Evolutionary conservation across 2,797 vertebrate genomes (phyloP).

Genomic region (Melanotaenia nigrans): DNA sequence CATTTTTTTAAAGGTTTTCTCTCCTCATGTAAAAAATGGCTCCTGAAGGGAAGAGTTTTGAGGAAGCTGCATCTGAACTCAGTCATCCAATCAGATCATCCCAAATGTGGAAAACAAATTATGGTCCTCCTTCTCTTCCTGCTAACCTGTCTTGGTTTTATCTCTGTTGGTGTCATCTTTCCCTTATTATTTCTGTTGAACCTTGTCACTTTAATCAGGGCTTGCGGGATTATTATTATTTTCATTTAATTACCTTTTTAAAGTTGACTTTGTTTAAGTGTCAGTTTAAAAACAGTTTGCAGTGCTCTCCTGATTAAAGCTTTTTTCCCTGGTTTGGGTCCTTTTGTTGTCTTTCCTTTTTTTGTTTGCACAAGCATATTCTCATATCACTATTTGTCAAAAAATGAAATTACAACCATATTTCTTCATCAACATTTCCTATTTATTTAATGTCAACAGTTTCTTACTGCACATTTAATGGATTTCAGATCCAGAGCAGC

Average conservation of each 20-base stretch:
- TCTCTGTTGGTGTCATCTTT: constrained; percentile 48
- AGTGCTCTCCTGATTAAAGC: constrained; percentile 38
- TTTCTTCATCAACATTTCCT: neutral
- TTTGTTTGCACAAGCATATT: constrained; percentile 9
- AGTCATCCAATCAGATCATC: constrained; percentile 69
- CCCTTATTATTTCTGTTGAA: constrained; percentile 38
- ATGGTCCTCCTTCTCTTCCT: constrained; percentile 57
- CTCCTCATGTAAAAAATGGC: constrained; percentile 20
- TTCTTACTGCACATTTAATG: neutral
- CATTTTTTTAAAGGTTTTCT: constrained; percentile 16
- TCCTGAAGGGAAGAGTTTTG: constrained; percentile 27
- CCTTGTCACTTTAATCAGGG: constrained; percentile 35
- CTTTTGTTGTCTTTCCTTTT: constrained; percentile 39
- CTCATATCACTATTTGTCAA: neutral
- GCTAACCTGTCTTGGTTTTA: constrained; percentile 58
- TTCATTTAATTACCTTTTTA: neutral
- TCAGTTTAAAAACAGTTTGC: constrained; percentile 25
- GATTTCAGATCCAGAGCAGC: constrained; percentile 72
- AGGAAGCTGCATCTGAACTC: constrained; percentile 52
- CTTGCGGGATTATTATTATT: constrained; percentile 8
- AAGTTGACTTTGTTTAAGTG: constrained; percentile 22
- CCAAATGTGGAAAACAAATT: constrained; percentile 43
- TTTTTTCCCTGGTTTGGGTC: constrained; percentile 44
- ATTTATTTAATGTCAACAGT: neutral
- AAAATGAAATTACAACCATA: neutral